These are phyloP conservation scores for Xenopus tropicalis DNA, from an alignment of 2,113 vertebrate genomes.

Conservation along the genomic window DNA sequence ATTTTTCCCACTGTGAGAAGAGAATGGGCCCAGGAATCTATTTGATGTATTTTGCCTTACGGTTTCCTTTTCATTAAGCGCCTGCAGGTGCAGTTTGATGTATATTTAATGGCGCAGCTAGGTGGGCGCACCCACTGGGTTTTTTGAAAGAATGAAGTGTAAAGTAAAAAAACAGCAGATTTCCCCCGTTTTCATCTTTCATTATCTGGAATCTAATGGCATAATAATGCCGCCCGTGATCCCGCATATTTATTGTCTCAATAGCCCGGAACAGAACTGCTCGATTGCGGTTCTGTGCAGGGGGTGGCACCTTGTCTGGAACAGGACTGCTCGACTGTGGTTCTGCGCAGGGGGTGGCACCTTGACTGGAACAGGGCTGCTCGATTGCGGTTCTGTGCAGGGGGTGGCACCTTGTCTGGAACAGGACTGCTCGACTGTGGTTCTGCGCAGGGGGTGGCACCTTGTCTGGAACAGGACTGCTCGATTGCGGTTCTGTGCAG, in stretches of 20 bases:
- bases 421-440: slow-evolving; percentile 35
- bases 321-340: slow-evolving; percentile 35
- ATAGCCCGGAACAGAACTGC: slow-evolving; percentile 51
- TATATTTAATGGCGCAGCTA: slow-evolving; percentile 25
- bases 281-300: neutral
- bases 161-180: neutral
- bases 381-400: neutral
- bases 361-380: slow-evolving; percentile 48
- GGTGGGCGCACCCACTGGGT: neutral
- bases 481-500: neutral
- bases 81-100: slow-evolving; percentile 6
- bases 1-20: neutral
- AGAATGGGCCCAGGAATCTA: neutral
- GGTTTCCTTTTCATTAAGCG: slow-evolving; percentile 12
- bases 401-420: slow-evolving; percentile 36
- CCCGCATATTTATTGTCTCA: slow-evolving; percentile 67
- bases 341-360: no score
- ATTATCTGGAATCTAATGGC: slow-evolving; percentile 55
- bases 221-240: slow-evolving; percentile 53
- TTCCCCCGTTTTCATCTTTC: slow-evolving; percentile 53
- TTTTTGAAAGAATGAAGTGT: neutral
- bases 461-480: slow-evolving; percentile 49
- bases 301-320: slow-evolving; percentile 6
- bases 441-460: no score
- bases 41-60: neutral